Base-by-base conservation (phyloP, 2,113 vertebrate species). In the Microcebus murinus region DNA sequence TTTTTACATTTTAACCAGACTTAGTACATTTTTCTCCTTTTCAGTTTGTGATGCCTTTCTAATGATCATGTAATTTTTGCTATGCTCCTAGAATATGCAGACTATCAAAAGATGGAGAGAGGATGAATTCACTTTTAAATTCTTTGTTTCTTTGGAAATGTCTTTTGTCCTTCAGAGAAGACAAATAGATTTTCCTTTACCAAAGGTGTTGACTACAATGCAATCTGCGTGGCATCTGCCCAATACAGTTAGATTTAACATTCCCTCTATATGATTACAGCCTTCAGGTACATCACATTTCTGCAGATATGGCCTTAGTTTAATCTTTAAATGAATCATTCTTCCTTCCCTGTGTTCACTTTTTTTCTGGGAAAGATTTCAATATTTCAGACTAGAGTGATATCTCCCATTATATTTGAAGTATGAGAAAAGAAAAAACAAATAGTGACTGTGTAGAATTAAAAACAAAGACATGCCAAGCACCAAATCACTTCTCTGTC, bases 381-480 rank as follows among this genome's bases (percentile, higher is more conserved):
- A 85, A 8, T 87, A 39, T 85, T 42, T 87, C 91, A 96, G 65
- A 93, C 76, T 31, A 94, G 50, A 97, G 68, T 92, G 94, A 86
- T 92, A 90, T 55, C 42, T 67, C 36, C 76, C 71, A 70, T 74
- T 97, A 65, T 76, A 95, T 86, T 63, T 92, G 89, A 96, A 87
- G 48, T 70, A 90, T 12, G 42, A 94, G 42, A 65, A 96, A 86
- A 90, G 52, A 11, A 96, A 98, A 98, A 96, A 94, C 77, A 97
- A 97, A 83, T 67, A 81, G 48, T 67, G 68, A 87, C 17, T 76
- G 20, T 84, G 42, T 45, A 87, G 94, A 96, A 95, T 94, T 87
- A 94, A 96, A 84, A 96, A 91, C 76, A 88, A 90, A 89, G 79
- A 39, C 45, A 91, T 77, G 79, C 45, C 52, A 90, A 95, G 29